Percentiles rank a stretch among this genome's conserved stretches.
phyloP scores from a whole-genome alignment of 2,797 vertebrate species.

The Alcedo atthis region DNA sequence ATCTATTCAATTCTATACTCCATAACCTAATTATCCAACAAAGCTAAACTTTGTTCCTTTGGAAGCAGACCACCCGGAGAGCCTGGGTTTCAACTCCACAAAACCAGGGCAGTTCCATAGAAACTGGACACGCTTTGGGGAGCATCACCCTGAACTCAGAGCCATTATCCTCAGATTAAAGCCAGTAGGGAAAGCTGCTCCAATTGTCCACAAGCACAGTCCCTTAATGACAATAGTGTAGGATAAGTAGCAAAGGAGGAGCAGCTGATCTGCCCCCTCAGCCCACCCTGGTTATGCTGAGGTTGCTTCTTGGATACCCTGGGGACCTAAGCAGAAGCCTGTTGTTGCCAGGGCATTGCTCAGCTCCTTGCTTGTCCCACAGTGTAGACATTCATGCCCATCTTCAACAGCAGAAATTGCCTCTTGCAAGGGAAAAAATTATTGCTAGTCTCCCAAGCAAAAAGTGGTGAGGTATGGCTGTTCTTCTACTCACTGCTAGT shows the following conservation, averaged over 20 bases:
- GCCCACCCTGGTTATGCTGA: neutral
- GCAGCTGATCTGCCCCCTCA: neutral
- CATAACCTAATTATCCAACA: neutral
- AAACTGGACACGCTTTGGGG: neutral
- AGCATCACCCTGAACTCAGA: neutral
- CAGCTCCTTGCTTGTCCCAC: neutral
- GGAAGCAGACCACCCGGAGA: neutral
- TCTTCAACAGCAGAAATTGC: neutral
- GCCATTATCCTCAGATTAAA: neutral
- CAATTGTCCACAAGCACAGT: neutral
- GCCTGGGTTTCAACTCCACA: neutral
- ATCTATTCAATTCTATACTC: neutral
- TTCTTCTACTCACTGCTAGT: neutral
- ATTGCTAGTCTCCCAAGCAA: neutral
- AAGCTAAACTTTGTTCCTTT: constrained; percentile 2
- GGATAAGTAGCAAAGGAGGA: rapidly evolving
- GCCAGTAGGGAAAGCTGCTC: neutral
- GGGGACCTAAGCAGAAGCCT: neutral
- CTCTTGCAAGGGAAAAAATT: neutral
- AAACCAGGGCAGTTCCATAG: neutral
- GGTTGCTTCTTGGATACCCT: neutral
- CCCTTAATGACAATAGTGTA: neutral
- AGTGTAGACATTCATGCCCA: rapidly evolving
- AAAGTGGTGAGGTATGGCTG: neutral
- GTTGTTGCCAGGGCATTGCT: neutral